phyloP scores from a whole-genome alignment of 2,797 vertebrate genomes.

The Bryconaethiops microstoma region DNA sequence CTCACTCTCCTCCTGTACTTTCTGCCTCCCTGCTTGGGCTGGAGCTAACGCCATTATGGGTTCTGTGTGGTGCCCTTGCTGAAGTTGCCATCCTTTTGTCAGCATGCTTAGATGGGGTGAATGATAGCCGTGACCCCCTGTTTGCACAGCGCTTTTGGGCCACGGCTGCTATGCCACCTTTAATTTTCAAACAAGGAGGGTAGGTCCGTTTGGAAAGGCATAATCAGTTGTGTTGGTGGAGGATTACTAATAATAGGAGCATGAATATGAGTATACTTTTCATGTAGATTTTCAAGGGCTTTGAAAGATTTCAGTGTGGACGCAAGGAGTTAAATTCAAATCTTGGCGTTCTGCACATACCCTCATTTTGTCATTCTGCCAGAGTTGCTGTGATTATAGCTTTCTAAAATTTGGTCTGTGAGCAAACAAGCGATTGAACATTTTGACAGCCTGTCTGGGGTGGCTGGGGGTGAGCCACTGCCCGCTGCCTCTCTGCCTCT shows the following conservation, averaged over 20 bases:
- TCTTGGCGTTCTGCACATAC: neutral
- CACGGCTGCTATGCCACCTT: neutral
- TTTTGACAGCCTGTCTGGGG: conserved; percentile 16
- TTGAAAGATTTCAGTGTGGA: neutral
- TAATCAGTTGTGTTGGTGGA: neutral
- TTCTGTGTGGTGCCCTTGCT: conserved; percentile 41
- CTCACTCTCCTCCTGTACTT: neutral
- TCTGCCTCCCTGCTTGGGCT: conserved; percentile 23
- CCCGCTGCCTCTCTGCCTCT: neutral
- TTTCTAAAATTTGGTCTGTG: neutral
- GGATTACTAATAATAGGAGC: neutral
- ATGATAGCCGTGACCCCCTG: conserved; percentile 10
- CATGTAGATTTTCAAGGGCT: neutral
- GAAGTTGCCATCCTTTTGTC: conserved; percentile 6
- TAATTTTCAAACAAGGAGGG: neutral
- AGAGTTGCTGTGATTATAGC: conserved; percentile 16
- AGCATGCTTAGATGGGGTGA: conserved; percentile 18
- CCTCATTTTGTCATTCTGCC: neutral
- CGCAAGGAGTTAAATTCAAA: neutral
- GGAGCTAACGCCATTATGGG: conserved; percentile 32
- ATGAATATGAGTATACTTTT: neutral
- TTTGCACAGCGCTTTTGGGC: neutral
- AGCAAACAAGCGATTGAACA: neutral
- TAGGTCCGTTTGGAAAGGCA: neutral
- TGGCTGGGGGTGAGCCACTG: neutral